A percentile compares a stretch with the other conserved stretches of the same genome.
phyloP scores from a whole-genome alignment of 2,888 invertebrate species.

The Osmoderma eremita region DNA sequence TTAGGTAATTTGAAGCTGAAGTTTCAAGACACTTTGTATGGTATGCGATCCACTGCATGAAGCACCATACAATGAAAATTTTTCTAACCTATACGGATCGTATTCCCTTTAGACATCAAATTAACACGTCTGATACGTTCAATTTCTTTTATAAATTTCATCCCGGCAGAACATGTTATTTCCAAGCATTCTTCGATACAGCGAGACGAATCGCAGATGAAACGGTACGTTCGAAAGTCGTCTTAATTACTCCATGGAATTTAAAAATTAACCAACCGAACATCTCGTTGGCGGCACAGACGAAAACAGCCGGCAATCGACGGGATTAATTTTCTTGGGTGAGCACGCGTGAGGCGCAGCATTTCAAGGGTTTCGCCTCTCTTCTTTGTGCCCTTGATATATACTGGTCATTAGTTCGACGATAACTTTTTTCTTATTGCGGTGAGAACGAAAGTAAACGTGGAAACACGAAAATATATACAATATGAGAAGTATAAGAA shows the following conservation, averaged over 20 bases:
- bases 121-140: not conserved
- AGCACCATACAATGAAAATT: too few relatives aligned
- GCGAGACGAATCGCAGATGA: conserved; percentile 32
- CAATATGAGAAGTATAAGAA: not conserved
- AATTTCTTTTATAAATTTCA: not conserved
- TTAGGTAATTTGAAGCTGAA: too few relatives aligned
- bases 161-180: conserved; percentile 3
- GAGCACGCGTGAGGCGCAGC: conserved; percentile 14
- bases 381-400: conserved; percentile 26
- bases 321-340: conserved; percentile 26
- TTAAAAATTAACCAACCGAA: conserved; percentile 26
- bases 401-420: conserved; percentile 21
- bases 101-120: too few relatives aligned
- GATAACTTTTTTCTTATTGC: conserved; percentile 32
- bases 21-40: too few relatives aligned
- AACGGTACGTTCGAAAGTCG: conserved; percentile 4
- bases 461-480: conserved; percentile 11
- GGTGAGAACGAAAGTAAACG: not conserved
- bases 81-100: too few relatives aligned
- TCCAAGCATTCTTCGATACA: conserved; percentile 25
- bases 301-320: conserved; percentile 8
- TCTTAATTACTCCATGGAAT: conserved; percentile 22
- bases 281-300: conserved; percentile 10
- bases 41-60: too few relatives aligned
- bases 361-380: not conserved